Percentiles rank a stretch among this genome's conserved stretches.
Conservation (phyloP, 2,113 vertebrate species). For the Plectropomus leopardus region DNA sequence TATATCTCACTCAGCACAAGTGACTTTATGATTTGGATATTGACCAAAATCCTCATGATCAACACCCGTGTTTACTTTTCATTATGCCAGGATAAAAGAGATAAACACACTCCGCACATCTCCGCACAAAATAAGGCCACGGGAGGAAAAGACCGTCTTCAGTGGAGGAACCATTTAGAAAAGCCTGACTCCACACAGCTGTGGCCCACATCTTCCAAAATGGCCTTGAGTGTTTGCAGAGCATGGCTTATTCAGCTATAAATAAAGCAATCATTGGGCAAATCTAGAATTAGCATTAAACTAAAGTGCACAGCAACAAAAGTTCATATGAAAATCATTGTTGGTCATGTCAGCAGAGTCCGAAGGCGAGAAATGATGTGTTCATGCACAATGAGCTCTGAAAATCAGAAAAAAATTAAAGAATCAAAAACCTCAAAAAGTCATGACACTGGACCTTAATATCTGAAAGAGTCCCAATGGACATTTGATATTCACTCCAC, state of each 20-base stretch:
- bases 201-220: slow-evolving; percentile 72
- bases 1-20: slow-evolving; percentile 4
- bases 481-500: slow-evolving; percentile 42
- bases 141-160: slow-evolving; percentile 4
- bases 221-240: slow-evolving; percentile 58
- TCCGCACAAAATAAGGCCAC: slow-evolving; percentile 32
- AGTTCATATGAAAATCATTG: slow-evolving; percentile 7
- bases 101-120: slow-evolving; percentile 39
- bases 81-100: slow-evolving; percentile 36
- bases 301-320: slow-evolving; percentile 20
- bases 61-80: slow-evolving; percentile 56
- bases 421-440: slow-evolving; percentile 17
- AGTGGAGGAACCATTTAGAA: slow-evolving; percentile 48
- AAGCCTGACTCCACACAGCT: slow-evolving; percentile 75
- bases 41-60: slow-evolving; percentile 34
- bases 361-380: neutral
- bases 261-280: slow-evolving; percentile 41
- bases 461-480: slow-evolving; percentile 40
- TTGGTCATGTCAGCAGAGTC: neutral
- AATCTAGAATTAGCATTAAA: slow-evolving; percentile 39
- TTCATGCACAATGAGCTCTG: slow-evolving; percentile 8
- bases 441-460: slow-evolving; percentile 36
- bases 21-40: slow-evolving; percentile 14
- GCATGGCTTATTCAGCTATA: slow-evolving; percentile 43
- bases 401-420: slow-evolving; percentile 40